Conservation (phyloP, 2,113 vertebrate species). For the Tachycineta bicolor region DNA sequence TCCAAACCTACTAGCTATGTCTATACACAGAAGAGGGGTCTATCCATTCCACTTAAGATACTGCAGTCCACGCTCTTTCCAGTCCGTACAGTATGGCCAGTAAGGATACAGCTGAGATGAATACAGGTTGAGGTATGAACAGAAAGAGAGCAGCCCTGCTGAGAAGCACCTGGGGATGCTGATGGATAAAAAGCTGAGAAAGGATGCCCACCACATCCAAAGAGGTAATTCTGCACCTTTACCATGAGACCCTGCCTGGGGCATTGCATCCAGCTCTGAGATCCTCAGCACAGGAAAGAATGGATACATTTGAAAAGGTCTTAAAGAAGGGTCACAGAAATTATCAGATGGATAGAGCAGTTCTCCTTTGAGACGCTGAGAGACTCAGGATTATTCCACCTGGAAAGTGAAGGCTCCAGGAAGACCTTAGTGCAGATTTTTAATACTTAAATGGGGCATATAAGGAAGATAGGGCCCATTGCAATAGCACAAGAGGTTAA, state of each 20-base stretch:
- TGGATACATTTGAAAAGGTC: neutral
- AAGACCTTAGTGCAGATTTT: neutral
- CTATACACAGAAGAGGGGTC: neutral
- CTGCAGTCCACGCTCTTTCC: neutral
- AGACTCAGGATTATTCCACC: neutral
- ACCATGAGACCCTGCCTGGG: neutral
- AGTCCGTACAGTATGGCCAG: too few species aligned
- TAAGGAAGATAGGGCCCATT: neutral
- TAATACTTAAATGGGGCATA: neutral
- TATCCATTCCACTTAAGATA: neutral
- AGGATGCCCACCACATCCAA: neutral
- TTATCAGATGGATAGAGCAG: neutral
- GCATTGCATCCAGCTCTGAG: neutral
- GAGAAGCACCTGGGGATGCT: neutral
- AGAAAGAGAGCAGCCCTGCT: neutral
- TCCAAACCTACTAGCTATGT: neutral
- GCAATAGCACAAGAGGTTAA: neutral
- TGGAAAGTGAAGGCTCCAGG: neutral
- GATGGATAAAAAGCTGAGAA: neutral
- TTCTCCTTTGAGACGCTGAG: neutral
- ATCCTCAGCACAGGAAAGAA: neutral
- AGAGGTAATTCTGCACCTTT: neutral
- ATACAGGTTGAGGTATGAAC: neutral
- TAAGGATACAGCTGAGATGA: rapidly evolving
- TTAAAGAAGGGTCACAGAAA: neutral